Percentiles rank a stretch among this genome's conserved stretches.
Evolutionary conservation across 2,888 invertebrate genomes (phyloP).

Genomic region (Nesidiocoris tenuis): DNA sequence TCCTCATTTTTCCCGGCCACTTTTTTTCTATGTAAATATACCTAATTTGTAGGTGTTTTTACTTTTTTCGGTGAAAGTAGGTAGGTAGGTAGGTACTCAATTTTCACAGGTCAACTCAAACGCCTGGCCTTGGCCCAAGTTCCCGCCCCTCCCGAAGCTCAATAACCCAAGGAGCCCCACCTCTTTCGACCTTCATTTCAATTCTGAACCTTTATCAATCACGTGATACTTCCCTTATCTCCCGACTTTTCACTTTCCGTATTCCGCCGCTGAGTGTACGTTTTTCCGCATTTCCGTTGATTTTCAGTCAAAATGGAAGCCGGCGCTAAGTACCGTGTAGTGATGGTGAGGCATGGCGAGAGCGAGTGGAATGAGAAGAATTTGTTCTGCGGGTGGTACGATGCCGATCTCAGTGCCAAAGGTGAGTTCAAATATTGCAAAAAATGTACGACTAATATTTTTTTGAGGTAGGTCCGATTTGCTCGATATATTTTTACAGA

Average conservation of each 20-base stretch:
- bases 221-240: not conserved
- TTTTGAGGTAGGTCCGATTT: no score
- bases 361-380: constrained; percentile 75
- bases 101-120: no score
- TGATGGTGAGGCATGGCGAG: constrained; percentile 74
- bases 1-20: no score
- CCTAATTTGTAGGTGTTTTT: no score
- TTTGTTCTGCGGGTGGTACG: constrained; percentile 73
- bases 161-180: not conserved
- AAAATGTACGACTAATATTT: not conserved
- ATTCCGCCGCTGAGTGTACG: not conserved
- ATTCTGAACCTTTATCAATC: not conserved
- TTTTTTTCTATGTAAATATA: no score
- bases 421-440: constrained; percentile 56
- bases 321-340: constrained; percentile 59
- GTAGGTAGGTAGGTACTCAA: not conserved
- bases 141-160: not conserved
- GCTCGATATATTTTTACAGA: no score
- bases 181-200: not conserved
- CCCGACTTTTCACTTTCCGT: not conserved
- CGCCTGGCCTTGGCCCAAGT: not conserved
- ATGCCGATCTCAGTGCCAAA: constrained; percentile 67
- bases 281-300: not conserved
- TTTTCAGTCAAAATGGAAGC: constrained; percentile 12
- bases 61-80: not conserved